Conservation (phyloP, 2,797 vertebrate genomes). For the Hozukius guyotensis region DNA sequence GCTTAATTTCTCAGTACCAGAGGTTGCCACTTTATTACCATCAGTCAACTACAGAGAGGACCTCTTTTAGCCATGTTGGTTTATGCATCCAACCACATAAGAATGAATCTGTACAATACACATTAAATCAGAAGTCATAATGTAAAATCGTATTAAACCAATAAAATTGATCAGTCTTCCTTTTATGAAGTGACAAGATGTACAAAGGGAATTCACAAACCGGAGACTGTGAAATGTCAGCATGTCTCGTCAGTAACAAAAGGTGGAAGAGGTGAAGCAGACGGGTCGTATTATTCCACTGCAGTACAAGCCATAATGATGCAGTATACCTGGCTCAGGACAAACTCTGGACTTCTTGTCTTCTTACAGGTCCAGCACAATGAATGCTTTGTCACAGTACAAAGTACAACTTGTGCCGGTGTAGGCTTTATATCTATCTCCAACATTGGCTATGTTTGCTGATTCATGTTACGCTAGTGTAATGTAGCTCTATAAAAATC, state of each 20-base stretch:
- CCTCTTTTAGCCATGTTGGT: neutral
- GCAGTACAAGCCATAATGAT: neutral
- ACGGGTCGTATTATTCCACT: neutral
- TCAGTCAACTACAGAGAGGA: neutral
- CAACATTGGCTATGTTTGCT: neutral
- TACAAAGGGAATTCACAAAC: neutral
- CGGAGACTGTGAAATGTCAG: neutral
- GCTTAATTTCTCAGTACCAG: neutral
- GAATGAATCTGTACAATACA: neutral
- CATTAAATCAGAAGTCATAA: neutral
- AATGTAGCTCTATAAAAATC: neutral
- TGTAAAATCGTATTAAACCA: neutral
- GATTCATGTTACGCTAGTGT: neutral
- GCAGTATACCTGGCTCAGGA: neutral
- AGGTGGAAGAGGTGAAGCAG: neutral
- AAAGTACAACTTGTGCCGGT: neutral
- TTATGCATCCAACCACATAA: neutral
- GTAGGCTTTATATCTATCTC: neutral
- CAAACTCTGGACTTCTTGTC: neutral
- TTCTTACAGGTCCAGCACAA: neutral
- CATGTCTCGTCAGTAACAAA: neutral
- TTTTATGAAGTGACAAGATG: neutral
- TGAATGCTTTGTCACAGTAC: neutral
- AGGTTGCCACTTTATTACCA: neutral
- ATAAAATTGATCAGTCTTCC: neutral